Evolutionary conservation across 1,140 invertebrate species (phyloP), one percentile per base, ranked within the genome.

Genomic region (Aphis gossypii): DNA sequence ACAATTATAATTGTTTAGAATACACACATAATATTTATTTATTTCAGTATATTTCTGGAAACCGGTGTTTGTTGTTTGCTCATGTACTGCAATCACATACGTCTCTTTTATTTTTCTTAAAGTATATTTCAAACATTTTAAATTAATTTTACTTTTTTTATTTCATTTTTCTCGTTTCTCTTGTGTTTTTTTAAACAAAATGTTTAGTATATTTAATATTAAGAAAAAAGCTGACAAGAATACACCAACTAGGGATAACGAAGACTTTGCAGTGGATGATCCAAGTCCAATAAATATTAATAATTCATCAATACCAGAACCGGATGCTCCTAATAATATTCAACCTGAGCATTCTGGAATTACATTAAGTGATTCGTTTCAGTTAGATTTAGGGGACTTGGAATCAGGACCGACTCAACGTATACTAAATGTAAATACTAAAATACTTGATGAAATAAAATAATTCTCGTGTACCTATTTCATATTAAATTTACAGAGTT

Each of bases 251-350:
- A 54, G n/a, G 51, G 51, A 54, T 54, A 54, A 86, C 84, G 84
- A 86, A 86, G 84, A 86, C 21, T n/a, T 44, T 44, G 41, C 38
- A 30, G 41, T 86, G 84, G 44, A 46, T 44, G 84, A 86, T 86
- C 84, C 84, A 86, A 86, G 84, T 86, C 41, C 84, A 86, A 86
- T 86, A 86, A 86, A 86, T 86, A 86, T 18, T 86, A 86, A 54
- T 54, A 54, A 54, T 54, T 54, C 18, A 20, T 54, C 18, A 54
- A 54, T 54, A 54, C 51, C 51, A 20, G 51, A 54, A 54, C 51
- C 51, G 51, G 51, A 54, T 54, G 20, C 51, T 54, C 18, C 51
- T 54, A 54, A 54, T 6, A 54, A 54, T 54, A 20, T 54, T 54
- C 51, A 23, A 86, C 41, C 84, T 21, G 84, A 86, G 84, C 84